Conservation (phyloP, 2,113 vertebrate species). For the Ardeotis arabs region DNA sequence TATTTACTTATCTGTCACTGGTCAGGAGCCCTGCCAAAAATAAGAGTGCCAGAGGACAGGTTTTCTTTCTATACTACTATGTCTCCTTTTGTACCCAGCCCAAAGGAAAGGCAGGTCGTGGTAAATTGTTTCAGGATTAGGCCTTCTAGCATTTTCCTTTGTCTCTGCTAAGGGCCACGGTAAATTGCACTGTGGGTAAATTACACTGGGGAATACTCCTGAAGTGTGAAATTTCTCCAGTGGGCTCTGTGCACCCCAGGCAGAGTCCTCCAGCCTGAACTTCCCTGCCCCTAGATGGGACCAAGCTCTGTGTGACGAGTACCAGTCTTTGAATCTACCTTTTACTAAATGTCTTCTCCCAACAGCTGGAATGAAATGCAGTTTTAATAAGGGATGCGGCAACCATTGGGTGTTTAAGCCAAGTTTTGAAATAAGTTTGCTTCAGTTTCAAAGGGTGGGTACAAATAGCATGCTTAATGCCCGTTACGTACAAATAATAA, state of each 20-base stretch:
- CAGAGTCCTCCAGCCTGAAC: neutral
- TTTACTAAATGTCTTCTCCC: neutral
- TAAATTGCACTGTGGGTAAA: neutral
- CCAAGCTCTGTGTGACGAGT: accelerated
- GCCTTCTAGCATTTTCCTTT: neutral
- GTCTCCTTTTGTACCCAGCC: neutral
- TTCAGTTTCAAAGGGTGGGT: neutral
- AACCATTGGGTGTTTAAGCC: accelerated
- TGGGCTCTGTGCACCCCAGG: neutral
- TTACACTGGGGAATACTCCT: neutral
- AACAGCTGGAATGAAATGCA: neutral
- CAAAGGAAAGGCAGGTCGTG: neutral
- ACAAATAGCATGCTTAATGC: neutral
- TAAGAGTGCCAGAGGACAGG: neutral
- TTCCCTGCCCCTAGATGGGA: neutral
- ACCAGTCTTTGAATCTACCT: neutral
- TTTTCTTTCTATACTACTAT: neutral
- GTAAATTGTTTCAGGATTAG: neutral
- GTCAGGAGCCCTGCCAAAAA: neutral
- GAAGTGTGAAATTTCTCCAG: neutral
- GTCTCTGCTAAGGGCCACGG: neutral
- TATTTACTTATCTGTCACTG: neutral
- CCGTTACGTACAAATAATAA: neutral
- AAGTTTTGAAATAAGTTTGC: neutral
- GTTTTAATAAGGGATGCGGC: neutral